Conservation (phyloP, 2,888 invertebrate genomes). For the Oxycera nigricornis region DNA sequence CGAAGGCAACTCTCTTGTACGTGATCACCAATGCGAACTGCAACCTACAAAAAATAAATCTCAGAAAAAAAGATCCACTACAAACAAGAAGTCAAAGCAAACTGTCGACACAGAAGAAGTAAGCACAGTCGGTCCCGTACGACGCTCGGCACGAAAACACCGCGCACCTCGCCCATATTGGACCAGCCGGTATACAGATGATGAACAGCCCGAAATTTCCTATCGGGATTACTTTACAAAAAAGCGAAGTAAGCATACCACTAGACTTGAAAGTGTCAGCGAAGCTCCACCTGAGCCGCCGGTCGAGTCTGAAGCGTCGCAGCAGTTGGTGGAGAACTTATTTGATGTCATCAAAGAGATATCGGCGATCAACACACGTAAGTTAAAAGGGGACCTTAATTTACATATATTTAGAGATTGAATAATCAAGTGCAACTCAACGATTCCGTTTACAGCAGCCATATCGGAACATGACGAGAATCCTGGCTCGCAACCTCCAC, state of each 20-base stretch:
- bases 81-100: neutral
- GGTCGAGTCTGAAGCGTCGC: neutral
- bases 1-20: too few relatives aligned
- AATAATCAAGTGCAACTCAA: too few relatives aligned
- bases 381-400: too few relatives aligned
- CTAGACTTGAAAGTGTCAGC: neutral
- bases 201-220: neutral
- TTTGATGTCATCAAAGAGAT: constrained; percentile 35
- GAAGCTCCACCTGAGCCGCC: neutral
- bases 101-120: neutral
- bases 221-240: neutral
- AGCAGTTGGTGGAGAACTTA: constrained; percentile 14
- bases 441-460: too few relatives aligned
- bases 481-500: too few relatives aligned
- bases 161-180: constrained; percentile 31
- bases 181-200: neutral
- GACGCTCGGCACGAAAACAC: constrained; percentile 14
- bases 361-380: neutral
- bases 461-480: too few relatives aligned
- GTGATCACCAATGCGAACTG: neutral
- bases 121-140: too few relatives aligned
- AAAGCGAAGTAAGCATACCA: neutral
- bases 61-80: neutral
- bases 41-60: neutral
- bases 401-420: too few relatives aligned